Conservation (phyloP, 2,113 vertebrate genomes). For the Eulemur rufifrons region DNA sequence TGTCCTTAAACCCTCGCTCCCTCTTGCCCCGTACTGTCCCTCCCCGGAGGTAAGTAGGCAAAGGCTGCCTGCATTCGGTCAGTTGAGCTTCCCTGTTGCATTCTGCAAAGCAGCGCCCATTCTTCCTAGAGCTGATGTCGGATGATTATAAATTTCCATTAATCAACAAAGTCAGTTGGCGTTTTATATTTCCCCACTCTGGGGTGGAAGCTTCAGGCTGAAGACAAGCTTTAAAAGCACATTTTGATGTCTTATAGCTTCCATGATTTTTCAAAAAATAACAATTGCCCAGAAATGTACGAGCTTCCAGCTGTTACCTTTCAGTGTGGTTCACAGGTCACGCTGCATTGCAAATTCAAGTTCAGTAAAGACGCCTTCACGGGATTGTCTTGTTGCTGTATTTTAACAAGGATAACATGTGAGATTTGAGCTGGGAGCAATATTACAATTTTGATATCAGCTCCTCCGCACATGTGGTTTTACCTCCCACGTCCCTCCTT, state of each 20-base stretch:
- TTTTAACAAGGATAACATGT: slow-evolving; percentile 27
- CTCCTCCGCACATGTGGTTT: not conserved
- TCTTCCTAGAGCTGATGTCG: not conserved
- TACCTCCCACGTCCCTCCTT: not conserved
- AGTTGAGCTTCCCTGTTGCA: not conserved
- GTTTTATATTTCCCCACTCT: not conserved
- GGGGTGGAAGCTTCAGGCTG: not conserved
- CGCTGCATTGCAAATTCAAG: not conserved
- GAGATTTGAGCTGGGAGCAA: slow-evolving; percentile 2
- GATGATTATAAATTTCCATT: slow-evolving; percentile 28
- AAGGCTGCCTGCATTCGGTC: too few species aligned
- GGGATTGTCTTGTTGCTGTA: not conserved
- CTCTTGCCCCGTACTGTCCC: rapidly evolving
- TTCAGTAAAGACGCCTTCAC: not conserved
- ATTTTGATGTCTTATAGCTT: slow-evolving; percentile 26
- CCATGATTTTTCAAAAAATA: slow-evolving; percentile 35
- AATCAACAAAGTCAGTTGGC: slow-evolving; percentile 37
- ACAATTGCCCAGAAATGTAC: not conserved
- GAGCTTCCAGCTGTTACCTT: not conserved
- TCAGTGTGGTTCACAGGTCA: not conserved
- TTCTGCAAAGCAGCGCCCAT: rapidly evolving
- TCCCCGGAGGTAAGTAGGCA: not conserved
- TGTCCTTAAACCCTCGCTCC: not conserved
- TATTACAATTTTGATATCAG: slow-evolving; percentile 20
- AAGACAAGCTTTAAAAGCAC: slow-evolving; percentile 41